Evolutionary conservation across 2,888 invertebrate species (phyloP).

Genomic region (Agrochola macilenta): DNA sequence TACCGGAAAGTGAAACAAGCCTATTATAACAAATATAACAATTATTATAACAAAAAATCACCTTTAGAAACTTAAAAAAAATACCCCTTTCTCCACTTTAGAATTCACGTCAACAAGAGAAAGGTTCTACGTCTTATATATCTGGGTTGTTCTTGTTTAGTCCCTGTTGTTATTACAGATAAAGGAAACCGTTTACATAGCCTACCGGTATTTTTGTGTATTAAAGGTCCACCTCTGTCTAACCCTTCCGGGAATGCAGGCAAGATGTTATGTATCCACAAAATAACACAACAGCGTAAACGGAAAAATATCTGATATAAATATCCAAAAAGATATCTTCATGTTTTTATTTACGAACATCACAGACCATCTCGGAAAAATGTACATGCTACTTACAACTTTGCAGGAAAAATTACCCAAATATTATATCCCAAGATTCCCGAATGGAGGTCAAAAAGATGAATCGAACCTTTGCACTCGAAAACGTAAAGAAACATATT

Average conservation of each 20-base stretch:
- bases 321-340: not conserved
- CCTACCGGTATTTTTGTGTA: not conserved
- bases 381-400: conserved; percentile 11
- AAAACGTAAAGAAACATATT: conserved; percentile 39
- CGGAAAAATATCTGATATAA: not conserved
- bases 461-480: conserved; percentile 40
- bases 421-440: conserved; percentile 38
- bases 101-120: not conserved
- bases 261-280: not conserved
- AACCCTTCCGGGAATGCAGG: too few relatives aligned
- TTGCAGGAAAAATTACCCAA: conserved; percentile 29
- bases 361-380: conserved; percentile 12
- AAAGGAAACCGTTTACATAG: not conserved
- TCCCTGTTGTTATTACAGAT: too few relatives aligned
- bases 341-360: conserved; percentile 5
- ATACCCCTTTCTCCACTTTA: not conserved
- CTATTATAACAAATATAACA: too few relatives aligned
- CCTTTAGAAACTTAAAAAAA: not conserved
- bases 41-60: not conserved
- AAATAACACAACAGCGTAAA: not conserved
- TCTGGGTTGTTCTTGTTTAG: not conserved
- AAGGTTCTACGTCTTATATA: not conserved
- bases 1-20: not conserved
- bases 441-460: conserved; percentile 46
- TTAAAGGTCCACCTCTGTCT: not conserved